Base-by-base conservation (phyloP, 2,113 vertebrate species). In the Lucifuga dentata region DNA sequence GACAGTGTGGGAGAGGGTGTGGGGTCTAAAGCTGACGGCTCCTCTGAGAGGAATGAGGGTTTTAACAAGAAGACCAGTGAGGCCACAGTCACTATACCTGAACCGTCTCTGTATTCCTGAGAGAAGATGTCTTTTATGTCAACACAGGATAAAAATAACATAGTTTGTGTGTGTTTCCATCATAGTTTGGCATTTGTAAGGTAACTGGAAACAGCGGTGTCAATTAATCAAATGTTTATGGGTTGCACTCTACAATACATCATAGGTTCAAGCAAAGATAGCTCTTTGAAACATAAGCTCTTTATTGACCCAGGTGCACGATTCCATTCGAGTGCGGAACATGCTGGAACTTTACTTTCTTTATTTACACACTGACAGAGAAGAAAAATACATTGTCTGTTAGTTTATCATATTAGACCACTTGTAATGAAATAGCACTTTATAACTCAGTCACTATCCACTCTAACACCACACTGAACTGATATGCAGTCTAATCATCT, bases 401-500 rank as follows among this genome's bases (percentile, higher is more conserved):
- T 36, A 70, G 76, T 13, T 68, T 70, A 85, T 81, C 67, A 58
- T 59, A 63, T 66, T 71, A 57, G 26, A 60, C 56, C 38, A 65
- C 69, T 70, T 76, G 73, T 83, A 83, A 85, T 85, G 77, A 81
- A 85, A 87, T 62, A 85, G 79, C 76, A 59, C 66, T 73, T 68
- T 72, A 74, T 58, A 77, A 72, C 76, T 74, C 57, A 68, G 73
- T 68, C 70, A 49, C 63, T 62, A 51, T 75, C 76, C 41, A 50
- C 78, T 63, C 89, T 81, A 23, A 72, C 78, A 90, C 73, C 66
- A 79, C 74, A 36, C 89, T 77, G 89, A 94, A 90, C 94, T 96
- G 94, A 95, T 96, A 89, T 95, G 95, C 93, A 93, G 93, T 86
- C 91, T 92, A 93, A 92, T 95, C 88, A 87, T 95, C 93, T 94